phyloP scores from a whole-genome alignment of 2,797 vertebrate genomes.

The Oreonectes daqikongensis region DNA sequence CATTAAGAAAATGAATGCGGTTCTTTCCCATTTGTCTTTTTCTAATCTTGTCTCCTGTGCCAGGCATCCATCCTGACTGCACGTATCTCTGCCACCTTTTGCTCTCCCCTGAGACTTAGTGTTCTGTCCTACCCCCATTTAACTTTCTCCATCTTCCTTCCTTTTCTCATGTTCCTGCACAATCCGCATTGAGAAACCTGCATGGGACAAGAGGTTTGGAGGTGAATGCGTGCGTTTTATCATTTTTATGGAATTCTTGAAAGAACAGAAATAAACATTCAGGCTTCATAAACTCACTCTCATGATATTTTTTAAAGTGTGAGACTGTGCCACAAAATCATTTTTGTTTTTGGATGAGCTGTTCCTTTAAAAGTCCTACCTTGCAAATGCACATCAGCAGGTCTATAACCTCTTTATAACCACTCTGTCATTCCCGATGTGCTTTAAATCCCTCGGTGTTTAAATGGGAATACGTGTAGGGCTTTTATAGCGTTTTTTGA shows the following conservation, averaged over 20 bases:
- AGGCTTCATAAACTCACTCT: not conserved
- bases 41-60: constrained; percentile 35
- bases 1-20: constrained; percentile 55
- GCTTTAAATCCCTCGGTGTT: not conserved
- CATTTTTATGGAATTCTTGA: not conserved
- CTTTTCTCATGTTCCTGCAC: not conserved
- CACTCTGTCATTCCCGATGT: not conserved
- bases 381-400: not conserved
- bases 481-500: not conserved
- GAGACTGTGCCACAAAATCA: no score
- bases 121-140: constrained; percentile 12
- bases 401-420: not conserved
- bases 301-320: no score
- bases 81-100: constrained; percentile 8
- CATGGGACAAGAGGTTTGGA: not conserved
- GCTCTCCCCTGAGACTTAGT: constrained; percentile 7
- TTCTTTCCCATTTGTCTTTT: constrained; percentile 23
- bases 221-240: not conserved
- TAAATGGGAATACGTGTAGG: constrained; percentile 1
- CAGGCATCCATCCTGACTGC: constrained; percentile 26
- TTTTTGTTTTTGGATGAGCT: no score
- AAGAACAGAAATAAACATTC: not conserved
- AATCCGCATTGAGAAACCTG: not conserved
- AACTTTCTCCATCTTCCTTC: constrained; percentile 7
- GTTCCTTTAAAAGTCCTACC: no score